Conservation (phyloP, 2,888 invertebrate species). For the Acanthosepion pharaonis region DNA sequence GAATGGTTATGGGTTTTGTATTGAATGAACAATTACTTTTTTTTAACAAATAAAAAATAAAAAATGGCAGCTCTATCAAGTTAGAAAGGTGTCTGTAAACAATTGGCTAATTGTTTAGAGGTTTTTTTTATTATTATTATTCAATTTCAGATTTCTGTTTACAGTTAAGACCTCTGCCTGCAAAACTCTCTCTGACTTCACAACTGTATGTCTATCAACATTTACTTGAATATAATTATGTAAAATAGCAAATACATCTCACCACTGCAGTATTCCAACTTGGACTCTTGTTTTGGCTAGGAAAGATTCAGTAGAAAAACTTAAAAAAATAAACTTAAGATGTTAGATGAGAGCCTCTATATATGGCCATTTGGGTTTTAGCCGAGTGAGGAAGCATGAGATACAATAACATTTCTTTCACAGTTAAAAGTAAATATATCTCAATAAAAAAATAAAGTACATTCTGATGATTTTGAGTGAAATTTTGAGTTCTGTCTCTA, state of each 20-base stretch:
- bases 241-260: background rate
- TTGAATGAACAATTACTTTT: background rate
- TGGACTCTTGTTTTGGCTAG: background rate
- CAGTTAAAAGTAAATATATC: no score
- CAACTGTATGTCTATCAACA: background rate
- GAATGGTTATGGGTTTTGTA: no score
- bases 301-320: background rate
- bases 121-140: background rate
- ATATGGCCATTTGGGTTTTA: background rate
- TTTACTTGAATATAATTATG: background rate
- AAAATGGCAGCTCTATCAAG: background rate
- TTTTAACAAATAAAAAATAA: background rate
- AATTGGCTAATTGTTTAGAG: background rate
- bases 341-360: background rate
- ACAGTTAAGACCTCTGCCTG: background rate
- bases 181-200: background rate
- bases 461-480: no score
- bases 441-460: no score
- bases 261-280: background rate
- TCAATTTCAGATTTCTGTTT: background rate
- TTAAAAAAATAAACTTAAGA: background rate
- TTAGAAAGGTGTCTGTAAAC: background rate
- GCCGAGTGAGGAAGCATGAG: no score
- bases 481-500: no score
- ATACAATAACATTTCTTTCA: no score